Conservation (phyloP, 2,797 vertebrate genomes). For the Cirrhinus molitorella region DNA sequence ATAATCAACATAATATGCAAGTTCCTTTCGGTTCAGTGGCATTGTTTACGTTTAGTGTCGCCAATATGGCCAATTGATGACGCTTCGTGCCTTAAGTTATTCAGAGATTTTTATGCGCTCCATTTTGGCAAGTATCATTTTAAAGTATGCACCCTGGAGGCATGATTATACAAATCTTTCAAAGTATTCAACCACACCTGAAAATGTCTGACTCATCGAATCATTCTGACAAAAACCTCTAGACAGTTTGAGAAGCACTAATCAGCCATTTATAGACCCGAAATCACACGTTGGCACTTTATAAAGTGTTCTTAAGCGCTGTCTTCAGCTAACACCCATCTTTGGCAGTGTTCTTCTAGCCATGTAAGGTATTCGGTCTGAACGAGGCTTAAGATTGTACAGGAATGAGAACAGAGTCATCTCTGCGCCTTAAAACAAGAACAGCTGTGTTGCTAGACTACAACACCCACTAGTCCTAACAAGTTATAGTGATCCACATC, state of each 20-base stretch:
- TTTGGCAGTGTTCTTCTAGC: conserved; percentile 48
- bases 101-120: neutral
- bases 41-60: no score
- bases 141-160: neutral
- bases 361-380: conserved; percentile 72
- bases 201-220: neutral
- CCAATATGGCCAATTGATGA: no score
- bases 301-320: neutral
- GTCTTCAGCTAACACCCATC: neutral
- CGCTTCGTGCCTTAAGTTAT: no score
- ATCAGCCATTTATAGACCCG: neutral
- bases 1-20: no score
- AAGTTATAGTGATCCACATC: neutral
- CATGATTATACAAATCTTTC: neutral
- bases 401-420: conserved; percentile 70
- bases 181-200: conserved; percentile 11
- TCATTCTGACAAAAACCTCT: neutral
- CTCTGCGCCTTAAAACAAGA: conserved; percentile 45
- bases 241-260: neutral
- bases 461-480: neutral
- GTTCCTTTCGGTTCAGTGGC: no score
- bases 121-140: neutral
- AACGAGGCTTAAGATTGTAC: conserved; percentile 41
- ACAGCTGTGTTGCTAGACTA: conserved; percentile 14
- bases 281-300: neutral